Percentiles rank a stretch among this genome's conserved stretches.
Evolutionary conservation across 2,797 vertebrate species (phyloP).

Genomic region (Sternotherus odoratus): DNA sequence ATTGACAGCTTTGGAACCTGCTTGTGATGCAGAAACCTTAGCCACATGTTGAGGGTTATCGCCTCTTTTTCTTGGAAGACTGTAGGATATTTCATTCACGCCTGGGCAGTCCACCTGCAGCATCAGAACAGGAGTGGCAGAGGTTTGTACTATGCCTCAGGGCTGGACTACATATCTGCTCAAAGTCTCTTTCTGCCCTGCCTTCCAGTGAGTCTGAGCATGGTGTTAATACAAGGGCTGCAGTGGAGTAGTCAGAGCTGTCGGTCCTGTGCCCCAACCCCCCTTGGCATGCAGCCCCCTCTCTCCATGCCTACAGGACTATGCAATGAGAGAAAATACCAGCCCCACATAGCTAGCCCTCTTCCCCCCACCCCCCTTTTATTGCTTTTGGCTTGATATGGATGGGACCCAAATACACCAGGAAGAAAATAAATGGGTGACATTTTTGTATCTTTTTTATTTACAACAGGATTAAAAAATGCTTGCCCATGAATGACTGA

Average conservation of each 20-base stretch:
- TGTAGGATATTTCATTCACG: background rate
- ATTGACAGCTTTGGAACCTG: background rate
- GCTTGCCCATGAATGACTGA: constrained; percentile 21
- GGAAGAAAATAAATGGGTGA: constrained; percentile 1
- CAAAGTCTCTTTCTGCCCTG: too few species aligned
- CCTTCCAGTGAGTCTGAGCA: background rate
- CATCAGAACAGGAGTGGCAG: background rate
- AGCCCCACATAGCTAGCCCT: background rate
- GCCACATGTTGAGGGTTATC: background rate
- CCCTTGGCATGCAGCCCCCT: background rate
- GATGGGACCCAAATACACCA: background rate
- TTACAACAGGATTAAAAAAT: constrained; percentile 37
- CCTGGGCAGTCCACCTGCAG: background rate
- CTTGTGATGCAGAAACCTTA: background rate
- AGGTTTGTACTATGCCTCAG: too few species aligned
- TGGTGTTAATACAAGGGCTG: background rate
- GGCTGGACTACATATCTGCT: background rate
- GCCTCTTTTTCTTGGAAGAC: background rate
- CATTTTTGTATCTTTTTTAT: constrained; percentile 46
- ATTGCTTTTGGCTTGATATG: background rate
- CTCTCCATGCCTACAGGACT: background rate
- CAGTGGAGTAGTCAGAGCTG: background rate
- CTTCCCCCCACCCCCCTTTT: background rate
- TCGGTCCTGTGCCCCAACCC: background rate
- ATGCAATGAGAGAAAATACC: background rate